Evolutionary conservation across 1,140 invertebrate genomes (phyloP).

Genomic region (Berghia stephanieae): DNA sequence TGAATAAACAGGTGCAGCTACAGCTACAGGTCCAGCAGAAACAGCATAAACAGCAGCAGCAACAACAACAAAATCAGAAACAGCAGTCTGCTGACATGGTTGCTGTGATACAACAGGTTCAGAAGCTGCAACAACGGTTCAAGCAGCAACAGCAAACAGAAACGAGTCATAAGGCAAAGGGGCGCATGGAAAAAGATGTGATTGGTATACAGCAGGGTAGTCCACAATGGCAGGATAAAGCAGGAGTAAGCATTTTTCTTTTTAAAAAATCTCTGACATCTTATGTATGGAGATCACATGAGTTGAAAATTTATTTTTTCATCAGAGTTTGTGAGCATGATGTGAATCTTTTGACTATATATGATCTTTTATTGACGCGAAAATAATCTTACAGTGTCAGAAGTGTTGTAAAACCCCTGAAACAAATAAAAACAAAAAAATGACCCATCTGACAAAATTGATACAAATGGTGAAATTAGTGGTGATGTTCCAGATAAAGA

Average conservation of each 20-base stretch:
- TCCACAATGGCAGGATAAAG: slow-evolving; percentile 33
- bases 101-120: slow-evolving; percentile 36
- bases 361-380: no score
- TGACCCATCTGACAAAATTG: no score
- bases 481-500: no score
- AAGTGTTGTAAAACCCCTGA: no score
- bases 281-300: not conserved
- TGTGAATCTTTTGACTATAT: no score
- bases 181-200: slow-evolving; percentile 28
- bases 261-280: not conserved
- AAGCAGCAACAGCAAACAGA: slow-evolving; percentile 34
- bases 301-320: not conserved
- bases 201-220: not conserved
- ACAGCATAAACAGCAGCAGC: slow-evolving; percentile 20
- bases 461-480: no score
- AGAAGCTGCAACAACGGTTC: slow-evolving; percentile 32
- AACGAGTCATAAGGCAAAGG: slow-evolving; percentile 18
- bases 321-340: not conserved
- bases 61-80: slow-evolving; percentile 31
- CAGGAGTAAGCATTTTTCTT: slow-evolving; percentile 23
- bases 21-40: slow-evolving; percentile 37
- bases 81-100: slow-evolving; percentile 33
- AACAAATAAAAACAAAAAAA: no score
- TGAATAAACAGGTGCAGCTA: slow-evolving; percentile 37
- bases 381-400: no score